A percentile compares a stretch with the other conserved stretches of the same genome.
Conservation (phyloP, 1,140 invertebrate genomes). For the Platorchestia sp. region DNA sequence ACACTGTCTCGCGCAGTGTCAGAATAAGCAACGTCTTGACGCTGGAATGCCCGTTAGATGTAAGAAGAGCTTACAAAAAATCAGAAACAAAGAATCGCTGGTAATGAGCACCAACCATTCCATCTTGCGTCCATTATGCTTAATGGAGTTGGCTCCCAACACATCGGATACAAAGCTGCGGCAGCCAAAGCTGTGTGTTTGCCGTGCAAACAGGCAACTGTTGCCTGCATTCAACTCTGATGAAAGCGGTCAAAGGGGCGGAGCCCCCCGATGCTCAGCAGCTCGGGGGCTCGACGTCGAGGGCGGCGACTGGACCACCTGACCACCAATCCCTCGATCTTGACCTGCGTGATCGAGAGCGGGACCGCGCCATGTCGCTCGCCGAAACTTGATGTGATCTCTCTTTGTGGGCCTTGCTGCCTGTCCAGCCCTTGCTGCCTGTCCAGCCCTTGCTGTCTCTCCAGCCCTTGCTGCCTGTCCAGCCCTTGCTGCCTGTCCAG, state of each 20-base stretch:
- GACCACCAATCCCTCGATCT: slow-evolving; percentile 54
- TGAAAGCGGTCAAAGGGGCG: slow-evolving; percentile 41
- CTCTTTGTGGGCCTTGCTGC: slow-evolving; percentile 5
- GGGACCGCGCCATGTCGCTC: background rate
- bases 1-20: too few relatives aligned
- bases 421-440: background rate
- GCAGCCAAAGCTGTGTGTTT: background rate
- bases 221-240: background rate
- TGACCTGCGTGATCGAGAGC: background rate
- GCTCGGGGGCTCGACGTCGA: background rate
- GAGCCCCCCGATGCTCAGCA: background rate
- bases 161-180: background rate
- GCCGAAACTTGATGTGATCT: background rate
- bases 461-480: background rate
- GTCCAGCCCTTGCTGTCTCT: background rate
- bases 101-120: background rate
- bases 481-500: background rate
- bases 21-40: background rate
- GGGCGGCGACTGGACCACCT: slow-evolving; percentile 40
- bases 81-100: background rate
- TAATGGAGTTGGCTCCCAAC: background rate
- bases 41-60: background rate
- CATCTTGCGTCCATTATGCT: background rate
- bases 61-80: background rate
- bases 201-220: background rate